Evolutionary conservation across 2,113 vertebrate genomes (phyloP), one percentile per base, ranked within the genome.

Genomic region (Sapayoa aenigma): DNA sequence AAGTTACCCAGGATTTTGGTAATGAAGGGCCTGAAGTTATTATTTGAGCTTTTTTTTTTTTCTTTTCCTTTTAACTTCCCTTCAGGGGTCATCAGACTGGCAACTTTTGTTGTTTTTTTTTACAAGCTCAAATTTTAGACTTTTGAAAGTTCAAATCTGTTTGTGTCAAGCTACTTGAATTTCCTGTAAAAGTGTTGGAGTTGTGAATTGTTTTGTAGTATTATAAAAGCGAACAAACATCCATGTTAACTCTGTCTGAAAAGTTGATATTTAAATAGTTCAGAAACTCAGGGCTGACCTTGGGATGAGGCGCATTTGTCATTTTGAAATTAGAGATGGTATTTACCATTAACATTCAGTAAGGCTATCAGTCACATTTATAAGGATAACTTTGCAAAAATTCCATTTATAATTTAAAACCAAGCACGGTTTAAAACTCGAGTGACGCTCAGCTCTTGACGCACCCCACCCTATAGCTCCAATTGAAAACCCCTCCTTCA

Each of bases 1-100:
- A 97, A 93, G 90, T 94, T 94, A 88, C 53, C 59, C 68, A 44
- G 81, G 79, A 89, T 90, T 96, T 96, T 84, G 89, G 83, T 97
- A 97, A 97, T 95, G 87, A 96, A 93, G 82, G 80, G 82, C 95
- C 97, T 91, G 78, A 86, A 97, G 93, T 96, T 95, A 93, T 95
- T 97, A 89, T 93, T 97, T 68, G 67, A 93, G 83, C 49, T 53
- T 12, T 81, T 74, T 52, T 67, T 46, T 85, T 52, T 66, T 79
- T 41, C 68, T 39, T 25, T 35, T 20, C 21, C n/a, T 86, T 95
- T 95, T 87, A 92, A 93, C 87, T 75, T 71, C 91, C 94, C 84
- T 93, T 89, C 50, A 52, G 84, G 96, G 84, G 91, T 96, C 94
- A 90, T 93, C 95, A 91, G 93, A 65, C 67, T 95, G 44, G 52